Evolutionary conservation across 2,888 invertebrate genomes (phyloP).

Genomic region (Cataglyphis livida): DNA sequence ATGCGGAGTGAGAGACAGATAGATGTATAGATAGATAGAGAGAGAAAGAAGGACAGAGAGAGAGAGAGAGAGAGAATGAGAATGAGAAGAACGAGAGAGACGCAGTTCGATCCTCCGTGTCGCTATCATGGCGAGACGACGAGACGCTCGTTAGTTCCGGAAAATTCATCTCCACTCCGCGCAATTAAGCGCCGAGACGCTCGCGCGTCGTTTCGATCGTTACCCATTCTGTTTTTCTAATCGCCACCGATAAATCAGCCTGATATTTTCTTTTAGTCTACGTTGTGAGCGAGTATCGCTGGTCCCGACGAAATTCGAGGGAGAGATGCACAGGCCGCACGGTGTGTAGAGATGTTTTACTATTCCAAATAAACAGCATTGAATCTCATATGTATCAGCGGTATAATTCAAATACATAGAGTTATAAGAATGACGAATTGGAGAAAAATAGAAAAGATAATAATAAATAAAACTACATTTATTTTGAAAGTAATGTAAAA

Average conservation of each 20-base stretch:
- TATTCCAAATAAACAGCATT: background rate
- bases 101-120: slow-evolving; percentile 59
- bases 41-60: slow-evolving; percentile 32
- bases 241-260: slow-evolving; percentile 39
- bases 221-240: slow-evolving; percentile 62
- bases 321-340: background rate
- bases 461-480: slow-evolving; percentile 3
- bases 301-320: background rate
- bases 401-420: background rate
- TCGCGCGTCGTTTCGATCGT: slow-evolving; percentile 65
- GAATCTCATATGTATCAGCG: background rate
- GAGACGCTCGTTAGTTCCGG: slow-evolving; percentile 79
- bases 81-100: slow-evolving; percentile 34
- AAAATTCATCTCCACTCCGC: slow-evolving; percentile 75
- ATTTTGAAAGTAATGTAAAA: background rate
- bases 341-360: background rate
- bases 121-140: slow-evolving; percentile 59
- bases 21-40: background rate
- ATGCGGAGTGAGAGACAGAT: slow-evolving; percentile 26
- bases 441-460: background rate
- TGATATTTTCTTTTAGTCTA: background rate
- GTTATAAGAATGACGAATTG: background rate
- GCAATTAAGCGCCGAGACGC: slow-evolving; percentile 68
- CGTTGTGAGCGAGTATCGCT: background rate
- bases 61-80: background rate